Percentiles rank a stretch among this genome's conserved stretches.
phyloP scores from a whole-genome alignment of 2,888 invertebrate genomes.

The Drosophila aldrichi region DNA sequence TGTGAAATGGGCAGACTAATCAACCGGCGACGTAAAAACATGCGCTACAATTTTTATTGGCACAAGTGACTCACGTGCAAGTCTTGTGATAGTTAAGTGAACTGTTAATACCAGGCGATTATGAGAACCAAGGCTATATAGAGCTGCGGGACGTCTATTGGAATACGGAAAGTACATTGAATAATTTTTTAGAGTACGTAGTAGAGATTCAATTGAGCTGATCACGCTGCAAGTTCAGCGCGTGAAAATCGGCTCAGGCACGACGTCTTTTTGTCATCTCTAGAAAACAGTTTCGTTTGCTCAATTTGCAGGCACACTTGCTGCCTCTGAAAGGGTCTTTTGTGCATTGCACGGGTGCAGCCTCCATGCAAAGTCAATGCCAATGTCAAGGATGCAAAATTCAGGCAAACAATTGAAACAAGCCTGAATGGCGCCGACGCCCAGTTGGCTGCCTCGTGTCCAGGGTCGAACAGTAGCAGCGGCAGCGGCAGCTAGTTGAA shows the following conservation, averaged over 20 bases:
- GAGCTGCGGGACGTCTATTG: not conserved
- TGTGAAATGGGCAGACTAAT: conserved; percentile 21
- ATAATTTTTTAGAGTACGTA: not conserved
- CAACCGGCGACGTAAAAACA: conserved; percentile 13
- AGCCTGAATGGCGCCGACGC: conserved; percentile 54
- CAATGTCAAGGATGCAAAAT: conserved; percentile 72
- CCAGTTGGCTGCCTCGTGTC: conserved; percentile 52
- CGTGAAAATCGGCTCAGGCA: not conserved
- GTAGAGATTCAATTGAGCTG: not conserved
- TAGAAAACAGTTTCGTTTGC: conserved; percentile 24
- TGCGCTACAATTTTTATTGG: conserved; percentile 14
- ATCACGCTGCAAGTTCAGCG: not conserved
- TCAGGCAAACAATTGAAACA: conserved; percentile 54
- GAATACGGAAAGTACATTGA: not conserved
- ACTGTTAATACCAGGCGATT: not conserved
- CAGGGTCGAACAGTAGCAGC: conserved; percentile 39
- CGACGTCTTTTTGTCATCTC: conserved; percentile 21
- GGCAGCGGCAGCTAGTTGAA: conserved; percentile 2
- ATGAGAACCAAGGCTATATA: not conserved
- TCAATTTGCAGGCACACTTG: conserved; percentile 31
- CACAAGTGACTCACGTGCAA: conserved; percentile 30
- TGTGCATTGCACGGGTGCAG: conserved; percentile 10
- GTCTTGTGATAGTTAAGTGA: conserved; percentile 12
- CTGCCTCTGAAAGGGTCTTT: conserved; percentile 22
- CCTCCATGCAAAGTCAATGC: conserved; percentile 62